Evolutionary conservation across 2,113 vertebrate genomes (phyloP), one percentile per base, ranked within the genome.

Genomic region (Hyperoodon ampullatus): DNA sequence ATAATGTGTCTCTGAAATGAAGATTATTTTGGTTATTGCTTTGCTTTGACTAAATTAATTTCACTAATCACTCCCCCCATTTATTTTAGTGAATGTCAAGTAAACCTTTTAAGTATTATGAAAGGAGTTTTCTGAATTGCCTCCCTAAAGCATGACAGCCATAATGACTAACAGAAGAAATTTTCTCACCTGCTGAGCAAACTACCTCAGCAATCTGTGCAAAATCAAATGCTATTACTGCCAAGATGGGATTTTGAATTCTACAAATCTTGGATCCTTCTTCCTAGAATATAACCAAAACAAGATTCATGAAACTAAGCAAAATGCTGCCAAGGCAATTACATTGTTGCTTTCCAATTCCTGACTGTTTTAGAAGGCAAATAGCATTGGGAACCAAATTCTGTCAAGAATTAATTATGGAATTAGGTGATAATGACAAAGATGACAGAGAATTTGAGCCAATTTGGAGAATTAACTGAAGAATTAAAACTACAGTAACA

Each of bases 81-180:
- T 93, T 58, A n/a, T 86, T 96, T 90, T 42, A 74, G 4, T 95
- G 53, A 94, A 95, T 89, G 35, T 70, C 50, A 95, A 92, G 58
- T 60, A 89, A 94, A 71, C 3, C 21, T 72, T 94, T 97, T 53
- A 80, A 94, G 35, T 50, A 55, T 90, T 87, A 53, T 26, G 28
- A 96, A 95, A 96, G 26, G 26, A 44, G 24, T 53, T 90, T 93
- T 90, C 68, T 44, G 19, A 92, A 92, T 90, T 84, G 61, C 63
- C 95, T 71, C 15, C 84, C 42, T 63, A 91, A 92, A 70, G 55
- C 63, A 18, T 88, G 90, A 94, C 89, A 97, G 87, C 83, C 58
- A 83, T 93, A 97, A 96, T 92, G 89, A 53, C 77, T 94, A 97
- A 92, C 92, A 97, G 97, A 93, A 98, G 95, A 96, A 75, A 93